These are phyloP conservation scores for Enteromius viviparus DNA, from an alignment of 2,797 vertebrate species.

Conservation along the genomic window DNA sequence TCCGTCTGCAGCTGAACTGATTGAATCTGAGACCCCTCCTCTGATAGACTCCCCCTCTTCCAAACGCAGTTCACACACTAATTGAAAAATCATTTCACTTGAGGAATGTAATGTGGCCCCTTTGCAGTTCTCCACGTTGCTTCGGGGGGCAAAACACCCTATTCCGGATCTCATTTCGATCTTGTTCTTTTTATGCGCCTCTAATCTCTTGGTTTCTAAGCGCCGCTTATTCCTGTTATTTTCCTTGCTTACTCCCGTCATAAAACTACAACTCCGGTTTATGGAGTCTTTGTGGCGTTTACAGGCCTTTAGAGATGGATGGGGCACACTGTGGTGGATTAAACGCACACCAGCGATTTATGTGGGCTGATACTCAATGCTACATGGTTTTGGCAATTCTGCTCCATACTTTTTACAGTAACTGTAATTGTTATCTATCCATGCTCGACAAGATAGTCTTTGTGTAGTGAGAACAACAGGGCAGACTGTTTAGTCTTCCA, in stretches of 20 bases:
- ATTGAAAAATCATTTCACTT: conserved; percentile 62
- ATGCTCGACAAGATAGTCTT: background rate
- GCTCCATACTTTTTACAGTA: background rate
- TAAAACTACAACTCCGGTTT: background rate
- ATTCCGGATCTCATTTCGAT: background rate
- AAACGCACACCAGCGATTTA: background rate
- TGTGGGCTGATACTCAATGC: background rate
- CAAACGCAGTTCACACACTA: conserved; percentile 51
- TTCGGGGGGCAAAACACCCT: conserved; percentile 21
- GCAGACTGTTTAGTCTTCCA: conserved; percentile 5
- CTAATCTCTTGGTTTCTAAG: conserved; percentile 7
- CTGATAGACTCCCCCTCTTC: conserved; percentile 37
- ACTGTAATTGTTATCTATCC: background rate
- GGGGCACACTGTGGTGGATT: background rate
- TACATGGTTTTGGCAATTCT: background rate
- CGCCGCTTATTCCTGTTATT: background rate
- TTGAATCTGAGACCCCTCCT: conserved; percentile 49
- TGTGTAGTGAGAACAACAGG: background rate
- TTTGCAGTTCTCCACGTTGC: conserved; percentile 6
- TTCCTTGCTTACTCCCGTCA: background rate
- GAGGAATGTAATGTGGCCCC: conserved; percentile 42
- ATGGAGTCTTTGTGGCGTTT: background rate
- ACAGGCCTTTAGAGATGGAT: background rate
- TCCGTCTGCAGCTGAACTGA: conserved; percentile 51
- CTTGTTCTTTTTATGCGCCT: background rate